phyloP scores from a whole-genome alignment of 2,888 invertebrate genomes.

The Argyresthia goedartella region DNA sequence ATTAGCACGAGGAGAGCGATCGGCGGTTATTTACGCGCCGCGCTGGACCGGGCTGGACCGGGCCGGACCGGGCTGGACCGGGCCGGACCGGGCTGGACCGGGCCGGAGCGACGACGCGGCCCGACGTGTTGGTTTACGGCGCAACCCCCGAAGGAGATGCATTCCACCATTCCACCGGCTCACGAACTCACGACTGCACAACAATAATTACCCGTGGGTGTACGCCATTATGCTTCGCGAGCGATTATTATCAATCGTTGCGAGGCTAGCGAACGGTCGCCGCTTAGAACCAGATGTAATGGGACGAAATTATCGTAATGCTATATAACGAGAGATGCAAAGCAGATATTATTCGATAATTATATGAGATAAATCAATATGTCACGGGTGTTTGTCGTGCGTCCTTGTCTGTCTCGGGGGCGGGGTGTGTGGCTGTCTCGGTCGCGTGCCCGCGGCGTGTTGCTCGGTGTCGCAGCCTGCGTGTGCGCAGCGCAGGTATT shows the following conservation, averaged over 20 bases:
- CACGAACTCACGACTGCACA: conserved; percentile 71
- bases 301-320: conserved; percentile 67
- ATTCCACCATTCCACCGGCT: conserved; percentile 63
- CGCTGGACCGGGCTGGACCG: conserved; percentile 27
- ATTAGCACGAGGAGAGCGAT: conserved; percentile 65
- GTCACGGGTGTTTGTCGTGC: conserved; percentile 35
- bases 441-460: conserved; percentile 35
- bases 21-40: conserved; percentile 58
- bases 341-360: conserved; percentile 66
- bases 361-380: conserved; percentile 65
- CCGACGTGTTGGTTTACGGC: conserved; percentile 62
- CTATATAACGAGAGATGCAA: conserved; percentile 68
- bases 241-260: conserved; percentile 70
- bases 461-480: conserved; percentile 39
- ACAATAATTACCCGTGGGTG: conserved; percentile 72
- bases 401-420: conserved; percentile 28
- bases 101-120: conserved; percentile 8
- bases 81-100: conserved; percentile 7
- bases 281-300: conserved; percentile 64
- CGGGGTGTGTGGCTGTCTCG: conserved; percentile 23
- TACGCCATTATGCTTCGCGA: conserved; percentile 70
- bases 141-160: conserved; percentile 71
- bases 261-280: conserved; percentile 61
- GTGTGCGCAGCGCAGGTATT: conserved; percentile 33
- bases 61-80: conserved; percentile 26